These are phyloP conservation scores for Zygaena filipendulae DNA, from an alignment of 2,888 invertebrate genomes.

Conservation along the genomic window DNA sequence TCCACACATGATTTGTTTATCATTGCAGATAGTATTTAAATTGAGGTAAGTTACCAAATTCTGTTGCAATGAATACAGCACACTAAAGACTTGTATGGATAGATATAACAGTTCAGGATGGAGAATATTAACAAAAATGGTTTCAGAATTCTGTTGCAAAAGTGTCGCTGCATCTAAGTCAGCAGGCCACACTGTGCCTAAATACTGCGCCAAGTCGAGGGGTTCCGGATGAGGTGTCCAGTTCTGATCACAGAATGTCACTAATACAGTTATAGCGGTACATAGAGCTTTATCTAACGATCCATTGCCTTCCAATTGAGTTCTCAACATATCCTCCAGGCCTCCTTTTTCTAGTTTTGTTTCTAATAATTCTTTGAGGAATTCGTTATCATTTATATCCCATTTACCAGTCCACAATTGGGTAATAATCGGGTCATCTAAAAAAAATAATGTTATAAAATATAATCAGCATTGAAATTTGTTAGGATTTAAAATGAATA, in stretches of 20 bases:
- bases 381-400: constrained; percentile 28
- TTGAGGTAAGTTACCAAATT: constrained; percentile 38
- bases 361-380: constrained; percentile 34
- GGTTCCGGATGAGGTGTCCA: constrained; percentile 78
- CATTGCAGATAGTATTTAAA: no score
- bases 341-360: constrained; percentile 30
- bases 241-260: constrained; percentile 82
- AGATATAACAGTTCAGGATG: constrained; percentile 62
- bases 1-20: no score
- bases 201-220: constrained; percentile 40
- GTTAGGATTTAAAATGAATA: constrained; percentile 1
- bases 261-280: constrained; percentile 72
- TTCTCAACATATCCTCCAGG: constrained; percentile 28
- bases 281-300: constrained; percentile 49
- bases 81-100: constrained; percentile 43
- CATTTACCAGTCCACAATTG: constrained; percentile 43
- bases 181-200: constrained; percentile 49
- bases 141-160: constrained; percentile 73
- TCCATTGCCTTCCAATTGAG: constrained; percentile 20
- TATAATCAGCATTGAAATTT: not conserved
- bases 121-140: constrained; percentile 72
- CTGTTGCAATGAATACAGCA: constrained; percentile 33
- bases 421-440: no score
- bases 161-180: constrained; percentile 38
- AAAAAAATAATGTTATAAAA: no score